Conservation (phyloP, 2,113 vertebrate genomes). For the Prochilodus magdalenae region DNA sequence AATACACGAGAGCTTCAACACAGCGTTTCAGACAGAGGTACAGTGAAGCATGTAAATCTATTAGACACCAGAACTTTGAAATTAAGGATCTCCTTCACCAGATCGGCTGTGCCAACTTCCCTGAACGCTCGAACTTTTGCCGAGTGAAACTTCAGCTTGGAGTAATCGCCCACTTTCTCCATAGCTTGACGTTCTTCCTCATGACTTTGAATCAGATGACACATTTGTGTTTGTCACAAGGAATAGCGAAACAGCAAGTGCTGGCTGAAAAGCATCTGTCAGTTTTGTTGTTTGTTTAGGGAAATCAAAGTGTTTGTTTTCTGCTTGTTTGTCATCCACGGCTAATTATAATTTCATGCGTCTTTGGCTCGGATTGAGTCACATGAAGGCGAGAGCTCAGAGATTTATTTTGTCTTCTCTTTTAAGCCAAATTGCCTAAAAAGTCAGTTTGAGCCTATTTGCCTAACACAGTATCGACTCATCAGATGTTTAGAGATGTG, state of each 20-base stretch:
- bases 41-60: no score
- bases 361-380: neutral
- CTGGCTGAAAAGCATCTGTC: conserved; percentile 1
- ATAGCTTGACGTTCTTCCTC: neutral
- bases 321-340: neutral
- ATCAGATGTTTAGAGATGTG: neutral
- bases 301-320: conserved; percentile 5
- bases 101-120: neutral
- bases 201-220: conserved; percentile 10
- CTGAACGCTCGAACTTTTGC: neutral
- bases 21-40: no score
- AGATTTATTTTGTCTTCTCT: neutral
- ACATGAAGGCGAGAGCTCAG: neutral
- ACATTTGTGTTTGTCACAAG: neutral
- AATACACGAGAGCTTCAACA: no score
- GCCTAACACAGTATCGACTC: neutral
- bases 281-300: conserved; percentile 1
- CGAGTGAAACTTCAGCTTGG: neutral
- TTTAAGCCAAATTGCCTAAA: neutral
- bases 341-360: conserved; percentile 1
- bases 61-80: no score
- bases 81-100: no score
- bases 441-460: neutral
- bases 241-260: neutral
- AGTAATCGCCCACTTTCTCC: neutral